Percentiles rank a stretch among this genome's conserved stretches.
These are phyloP conservation scores for Hyposoter dolosus DNA, from an alignment of 2,888 invertebrate genomes.

Conservation along the genomic window DNA sequence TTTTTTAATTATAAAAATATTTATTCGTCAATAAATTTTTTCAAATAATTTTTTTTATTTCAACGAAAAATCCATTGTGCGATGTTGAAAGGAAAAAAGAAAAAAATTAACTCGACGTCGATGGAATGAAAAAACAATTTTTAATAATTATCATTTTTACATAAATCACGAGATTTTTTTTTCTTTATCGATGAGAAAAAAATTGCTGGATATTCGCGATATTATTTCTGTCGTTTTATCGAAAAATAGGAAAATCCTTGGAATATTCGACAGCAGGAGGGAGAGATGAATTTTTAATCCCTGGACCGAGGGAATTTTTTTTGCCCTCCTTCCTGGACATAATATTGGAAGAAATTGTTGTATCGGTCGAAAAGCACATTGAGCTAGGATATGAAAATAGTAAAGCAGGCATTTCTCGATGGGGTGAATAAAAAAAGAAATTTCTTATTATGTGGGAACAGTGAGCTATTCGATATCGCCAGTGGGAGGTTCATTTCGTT, in stretches of 20 bases:
- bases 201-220: neutral
- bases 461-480: constrained; percentile 10
- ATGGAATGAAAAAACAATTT: neutral
- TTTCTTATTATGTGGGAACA: neutral
- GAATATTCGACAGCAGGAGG: neutral
- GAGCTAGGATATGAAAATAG: constrained; percentile 2
- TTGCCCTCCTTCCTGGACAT: neutral
- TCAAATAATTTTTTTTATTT: neutral
- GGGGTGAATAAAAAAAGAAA: constrained; percentile 18
- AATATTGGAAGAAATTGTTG: constrained; percentile 36
- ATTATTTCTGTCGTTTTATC: neutral
- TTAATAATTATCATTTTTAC: neutral
- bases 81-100: neutral
- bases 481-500: neutral
- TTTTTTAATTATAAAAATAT: too few relatives aligned
- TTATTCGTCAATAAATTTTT: too few relatives aligned
- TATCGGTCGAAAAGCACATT: neutral
- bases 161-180: neutral
- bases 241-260: neutral
- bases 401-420: constrained; percentile 29
- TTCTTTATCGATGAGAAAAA: neutral
- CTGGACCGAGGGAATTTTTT: neutral
- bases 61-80: too few relatives aligned
- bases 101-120: neutral
- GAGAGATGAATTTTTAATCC: neutral